phyloP scores from a whole-genome alignment of 2,797 vertebrate species.

The Sebastes nivosus region DNA sequence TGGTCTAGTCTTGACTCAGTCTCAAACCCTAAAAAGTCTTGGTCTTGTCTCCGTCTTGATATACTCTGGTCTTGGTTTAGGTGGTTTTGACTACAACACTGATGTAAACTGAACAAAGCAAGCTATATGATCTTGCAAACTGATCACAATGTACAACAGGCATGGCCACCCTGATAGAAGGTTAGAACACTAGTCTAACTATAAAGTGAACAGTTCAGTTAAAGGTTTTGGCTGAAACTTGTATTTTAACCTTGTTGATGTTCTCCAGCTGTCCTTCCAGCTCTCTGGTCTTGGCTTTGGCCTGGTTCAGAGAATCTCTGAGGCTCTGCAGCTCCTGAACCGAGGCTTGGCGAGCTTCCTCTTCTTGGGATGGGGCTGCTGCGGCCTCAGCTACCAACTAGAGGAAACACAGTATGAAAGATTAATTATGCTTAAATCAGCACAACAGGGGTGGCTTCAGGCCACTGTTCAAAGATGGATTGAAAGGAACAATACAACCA shows the following conservation, averaged over 20 bases:
- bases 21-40: too few relatives aligned
- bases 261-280: conserved; percentile 90
- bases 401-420: background rate
- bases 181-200: background rate
- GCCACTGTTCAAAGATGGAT: background rate
- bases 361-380: conserved; percentile 84
- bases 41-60: too few relatives aligned
- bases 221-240: background rate
- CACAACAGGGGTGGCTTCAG: background rate
- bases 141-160: background rate
- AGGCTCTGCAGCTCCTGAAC: conserved; percentile 89
- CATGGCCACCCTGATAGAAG: background rate
- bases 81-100: too few relatives aligned
- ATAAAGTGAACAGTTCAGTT: background rate
- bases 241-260: conserved; percentile 86
- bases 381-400: conserved; percentile 85
- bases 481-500: background rate
- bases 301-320: conserved; percentile 86
- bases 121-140: background rate
- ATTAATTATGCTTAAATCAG: background rate
- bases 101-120: background rate
- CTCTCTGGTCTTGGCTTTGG: conserved; percentile 86
- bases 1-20: too few relatives aligned
- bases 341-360: conserved; percentile 88
- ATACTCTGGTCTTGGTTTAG: background rate